Conservation (phyloP, 2,797 vertebrate species). For the Rhinophrynus dorsalis region DNA sequence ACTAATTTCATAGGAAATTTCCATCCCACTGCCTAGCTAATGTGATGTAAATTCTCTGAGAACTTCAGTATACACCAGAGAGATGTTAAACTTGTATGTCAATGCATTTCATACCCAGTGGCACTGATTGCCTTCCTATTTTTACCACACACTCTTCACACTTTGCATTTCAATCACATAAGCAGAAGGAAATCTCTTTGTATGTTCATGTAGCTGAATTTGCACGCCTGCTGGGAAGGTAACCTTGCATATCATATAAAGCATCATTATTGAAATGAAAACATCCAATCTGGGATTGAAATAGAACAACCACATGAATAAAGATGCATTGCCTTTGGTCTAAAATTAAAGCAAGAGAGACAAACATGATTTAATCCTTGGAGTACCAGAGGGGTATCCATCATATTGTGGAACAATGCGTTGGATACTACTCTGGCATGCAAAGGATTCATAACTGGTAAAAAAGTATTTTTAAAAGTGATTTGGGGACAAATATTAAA, state of each 20-base stretch:
- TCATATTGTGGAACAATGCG: too few relatives aligned
- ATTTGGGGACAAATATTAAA: too few relatives aligned
- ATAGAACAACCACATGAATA: slow-evolving; percentile 23
- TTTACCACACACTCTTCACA: slow-evolving; percentile 72
- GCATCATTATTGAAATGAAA: slow-evolving; percentile 54
- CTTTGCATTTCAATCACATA: slow-evolving; percentile 71
- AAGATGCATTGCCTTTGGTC: slow-evolving; percentile 31
- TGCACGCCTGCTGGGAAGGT: slow-evolving; percentile 43
- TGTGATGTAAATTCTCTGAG: slow-evolving; percentile 53
- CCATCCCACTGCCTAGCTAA: slow-evolving; percentile 55
- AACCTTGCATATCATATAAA: slow-evolving; percentile 44
- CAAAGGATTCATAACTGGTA: neutral
- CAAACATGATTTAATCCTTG: too few relatives aligned
- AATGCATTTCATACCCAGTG: slow-evolving; percentile 75
- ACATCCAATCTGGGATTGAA: slow-evolving; percentile 49
- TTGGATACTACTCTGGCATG: too few relatives aligned
- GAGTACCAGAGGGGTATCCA: too few relatives aligned
- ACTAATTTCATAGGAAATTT: slow-evolving; percentile 58
- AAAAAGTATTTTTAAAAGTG: too few relatives aligned
- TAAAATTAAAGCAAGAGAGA: slow-evolving; percentile 23
- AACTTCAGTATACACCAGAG: slow-evolving; percentile 60
- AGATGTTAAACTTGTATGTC: slow-evolving; percentile 70
- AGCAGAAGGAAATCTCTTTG: slow-evolving; percentile 52
- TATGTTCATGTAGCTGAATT: slow-evolving; percentile 41
- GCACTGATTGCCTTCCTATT: slow-evolving; percentile 81